These are phyloP conservation scores for Buceros bicornis DNA, from an alignment of 2,797 vertebrate genomes.

Conservation along the genomic window DNA sequence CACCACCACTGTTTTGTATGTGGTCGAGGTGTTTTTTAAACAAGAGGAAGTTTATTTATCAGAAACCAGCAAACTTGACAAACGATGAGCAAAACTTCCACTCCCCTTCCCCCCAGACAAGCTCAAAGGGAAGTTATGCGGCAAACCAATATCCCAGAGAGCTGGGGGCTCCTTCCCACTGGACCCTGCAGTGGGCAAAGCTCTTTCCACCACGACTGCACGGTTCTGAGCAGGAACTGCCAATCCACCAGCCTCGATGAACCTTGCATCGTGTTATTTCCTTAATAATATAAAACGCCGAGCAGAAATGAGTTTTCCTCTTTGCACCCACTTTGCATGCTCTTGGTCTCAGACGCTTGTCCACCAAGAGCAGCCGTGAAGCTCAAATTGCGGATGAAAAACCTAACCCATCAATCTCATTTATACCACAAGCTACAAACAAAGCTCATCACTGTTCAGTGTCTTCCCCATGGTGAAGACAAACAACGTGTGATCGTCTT, in stretches of 20 bases:
- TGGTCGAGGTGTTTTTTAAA: not conserved
- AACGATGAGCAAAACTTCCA: not conserved
- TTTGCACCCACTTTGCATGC: rapidly evolving
- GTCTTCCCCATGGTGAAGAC: not conserved
- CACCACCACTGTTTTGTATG: rapidly evolving
- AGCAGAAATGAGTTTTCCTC: not conserved
- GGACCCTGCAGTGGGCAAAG: rapidly evolving
- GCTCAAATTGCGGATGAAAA: not conserved
- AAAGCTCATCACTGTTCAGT: not conserved
- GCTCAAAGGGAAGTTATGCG: not conserved
- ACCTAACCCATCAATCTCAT: not conserved
- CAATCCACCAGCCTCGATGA: not conserved
- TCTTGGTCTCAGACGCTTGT: not conserved
- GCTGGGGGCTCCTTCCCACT: not conserved
- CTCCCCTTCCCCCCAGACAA: not conserved
- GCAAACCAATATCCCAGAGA: not conserved
- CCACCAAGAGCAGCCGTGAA: not conserved
- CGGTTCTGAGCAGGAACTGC: not conserved
- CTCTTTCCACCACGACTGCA: not conserved
- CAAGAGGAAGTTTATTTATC: not conserved
- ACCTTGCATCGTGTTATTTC: not conserved
- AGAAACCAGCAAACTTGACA: not conserved
- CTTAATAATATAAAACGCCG: not conserved
- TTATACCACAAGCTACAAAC: not conserved
- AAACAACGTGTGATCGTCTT: not conserved